Percentiles rank a stretch among this genome's conserved stretches.
phyloP scores from a whole-genome alignment of 2,113 vertebrate species.

The Ceyx melanurus region DNA sequence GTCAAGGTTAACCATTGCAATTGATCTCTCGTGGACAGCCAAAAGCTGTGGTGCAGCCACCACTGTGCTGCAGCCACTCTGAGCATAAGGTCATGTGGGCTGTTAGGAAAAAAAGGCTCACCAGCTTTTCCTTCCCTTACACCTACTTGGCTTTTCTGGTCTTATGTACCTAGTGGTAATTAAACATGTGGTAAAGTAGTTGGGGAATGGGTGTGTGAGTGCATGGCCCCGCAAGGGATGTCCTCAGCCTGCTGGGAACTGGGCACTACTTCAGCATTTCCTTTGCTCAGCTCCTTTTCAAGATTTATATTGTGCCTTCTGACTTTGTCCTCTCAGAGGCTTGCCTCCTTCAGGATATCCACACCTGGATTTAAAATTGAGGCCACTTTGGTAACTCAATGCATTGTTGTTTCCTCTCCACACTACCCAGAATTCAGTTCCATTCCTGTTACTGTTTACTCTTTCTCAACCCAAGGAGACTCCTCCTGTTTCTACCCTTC shows the following conservation, averaged over 20 bases:
- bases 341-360: not conserved
- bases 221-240: not conserved
- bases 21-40: not conserved
- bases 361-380: not conserved
- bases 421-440: not conserved
- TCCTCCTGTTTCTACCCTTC: not conserved
- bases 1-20: constrained; percentile 32
- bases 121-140: not conserved
- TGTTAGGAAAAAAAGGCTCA: not conserved
- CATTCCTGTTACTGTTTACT: not conserved
- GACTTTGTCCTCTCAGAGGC: not conserved
- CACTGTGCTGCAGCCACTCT: not conserved
- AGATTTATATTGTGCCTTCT: not conserved
- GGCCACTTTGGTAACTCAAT: not conserved
- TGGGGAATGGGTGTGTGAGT: not conserved
- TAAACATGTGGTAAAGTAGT: not conserved
- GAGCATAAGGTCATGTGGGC: fast-evolving
- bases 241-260: not conserved
- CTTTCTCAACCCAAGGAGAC: not conserved
- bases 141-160: not conserved
- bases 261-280: not conserved
- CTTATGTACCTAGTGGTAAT: not conserved
- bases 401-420: not conserved
- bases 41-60: not conserved
- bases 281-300: not conserved